Base-by-base conservation (phyloP, 1,140 invertebrate species). In the Procambarus virginalis region DNA sequence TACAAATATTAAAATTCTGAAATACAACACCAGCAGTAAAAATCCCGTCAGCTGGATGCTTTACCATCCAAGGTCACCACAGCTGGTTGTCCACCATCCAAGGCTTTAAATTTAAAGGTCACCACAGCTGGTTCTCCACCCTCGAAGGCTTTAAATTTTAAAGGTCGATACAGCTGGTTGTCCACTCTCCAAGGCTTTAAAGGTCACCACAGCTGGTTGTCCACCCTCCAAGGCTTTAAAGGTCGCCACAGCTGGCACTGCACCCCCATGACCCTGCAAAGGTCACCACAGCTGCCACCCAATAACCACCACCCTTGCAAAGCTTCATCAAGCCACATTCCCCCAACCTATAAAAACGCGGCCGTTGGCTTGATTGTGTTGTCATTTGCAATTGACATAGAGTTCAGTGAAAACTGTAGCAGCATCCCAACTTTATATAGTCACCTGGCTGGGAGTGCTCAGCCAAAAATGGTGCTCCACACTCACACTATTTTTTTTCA, bases 281-380 rank as follows among this genome's bases (percentile, higher is more conserved):
- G 64, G 64, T 68, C 64, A n/a, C 64, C 14, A 17, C 64, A 68
- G 64, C 64, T 68, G 14, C 2, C 51, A 8, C 12, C 34, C 34
- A 34, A 34, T 34, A 34, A 34, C 34, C 8, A 12, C 51, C 51
- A 17, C 64, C 64, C 14, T 5, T 68, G 64, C 20, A 68, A n/a
- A 68, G 64, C 14, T 68, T n/a, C 14, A 68, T 68, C 64, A 68
- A 17, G 64, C 64, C 12, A 68, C 64, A 68, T 68, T 68, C 64
- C 64, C 64, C 64, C 20, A 68, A 68, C 64, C 64, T 68, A n/a
- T n/a, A 68, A 68, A 68, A 68, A 68, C 64, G 64, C 9, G 20
- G 64, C 64, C 64, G 64, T n/a, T 68, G 64, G 64, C 64, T 68
- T 68, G 64, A 68, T 68, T 68, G 64, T 68, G 64, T 68, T 68